These are phyloP conservation scores for Larimichthys crocea DNA, from an alignment of 2,113 vertebrate species.

Conservation along the genomic window DNA sequence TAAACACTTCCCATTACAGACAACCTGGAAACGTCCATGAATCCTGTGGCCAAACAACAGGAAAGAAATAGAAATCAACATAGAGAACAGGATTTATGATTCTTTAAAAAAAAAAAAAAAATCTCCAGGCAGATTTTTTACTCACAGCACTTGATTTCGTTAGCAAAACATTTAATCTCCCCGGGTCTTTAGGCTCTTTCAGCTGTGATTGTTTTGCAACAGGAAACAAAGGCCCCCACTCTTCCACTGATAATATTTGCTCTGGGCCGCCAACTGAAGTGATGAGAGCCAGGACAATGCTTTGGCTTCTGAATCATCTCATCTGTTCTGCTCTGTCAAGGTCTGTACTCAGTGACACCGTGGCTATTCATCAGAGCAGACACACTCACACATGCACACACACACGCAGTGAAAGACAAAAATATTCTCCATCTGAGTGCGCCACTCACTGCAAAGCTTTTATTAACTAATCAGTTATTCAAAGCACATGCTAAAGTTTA, in stretches of 20 bases:
- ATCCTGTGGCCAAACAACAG: slow-evolving; percentile 23
- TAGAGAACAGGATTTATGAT: slow-evolving; percentile 37
- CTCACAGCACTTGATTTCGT: slow-evolving; percentile 40
- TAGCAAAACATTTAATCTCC: slow-evolving; percentile 55
- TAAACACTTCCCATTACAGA: slow-evolving; percentile 71
- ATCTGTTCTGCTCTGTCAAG: slow-evolving; percentile 80
- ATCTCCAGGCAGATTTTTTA: background rate
- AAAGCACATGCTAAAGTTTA: slow-evolving; percentile 11
- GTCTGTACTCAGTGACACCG: slow-evolving; percentile 72
- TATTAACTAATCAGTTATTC: slow-evolving; percentile 38
- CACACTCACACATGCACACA: slow-evolving; percentile 40
- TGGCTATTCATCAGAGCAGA: slow-evolving; percentile 70
- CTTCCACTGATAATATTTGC: slow-evolving; percentile 74
- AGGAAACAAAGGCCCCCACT: slow-evolving; percentile 44
- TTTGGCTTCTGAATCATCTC: slow-evolving; percentile 78
- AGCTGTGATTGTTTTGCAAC: slow-evolving; percentile 53
- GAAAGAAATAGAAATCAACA: slow-evolving; percentile 22
- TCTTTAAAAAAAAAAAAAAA: slow-evolving; percentile 9
- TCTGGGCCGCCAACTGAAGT: slow-evolving; percentile 62
- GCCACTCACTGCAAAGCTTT: slow-evolving; percentile 25
- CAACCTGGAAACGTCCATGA: slow-evolving; percentile 61
- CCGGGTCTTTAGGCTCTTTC: slow-evolving; percentile 42
- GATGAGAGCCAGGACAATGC: slow-evolving; percentile 73
- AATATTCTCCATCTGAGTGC: slow-evolving; percentile 22
- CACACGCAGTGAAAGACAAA: slow-evolving; percentile 46